Conservation (phyloP, 2,888 invertebrate genomes). For the Saturnia pavonia region DNA sequence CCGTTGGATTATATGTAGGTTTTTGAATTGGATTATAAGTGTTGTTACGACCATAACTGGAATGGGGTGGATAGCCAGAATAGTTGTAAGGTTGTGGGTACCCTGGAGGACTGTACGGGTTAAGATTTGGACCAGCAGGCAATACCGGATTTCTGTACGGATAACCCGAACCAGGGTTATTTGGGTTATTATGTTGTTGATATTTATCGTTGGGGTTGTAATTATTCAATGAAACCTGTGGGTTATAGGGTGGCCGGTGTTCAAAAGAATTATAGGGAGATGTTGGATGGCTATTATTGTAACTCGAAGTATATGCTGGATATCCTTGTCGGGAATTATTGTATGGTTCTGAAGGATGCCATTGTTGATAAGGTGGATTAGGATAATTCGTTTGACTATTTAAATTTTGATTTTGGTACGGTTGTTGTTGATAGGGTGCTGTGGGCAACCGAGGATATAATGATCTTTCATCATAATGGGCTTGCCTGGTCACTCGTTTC, state of each 20-base stretch:
- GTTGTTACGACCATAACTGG: background rate
- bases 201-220: constrained; percentile 10
- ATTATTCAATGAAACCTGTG: background rate
- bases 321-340: background rate
- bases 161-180: background rate
- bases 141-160: background rate
- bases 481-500: constrained; percentile 7
- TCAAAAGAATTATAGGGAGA: background rate
- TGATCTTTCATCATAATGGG: background rate
- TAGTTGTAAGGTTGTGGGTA: background rate
- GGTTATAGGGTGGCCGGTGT: background rate
- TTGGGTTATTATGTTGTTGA: constrained; percentile 12
- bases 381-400: constrained; percentile 1
- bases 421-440: constrained; percentile 8
- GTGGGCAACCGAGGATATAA: constrained; percentile 7
- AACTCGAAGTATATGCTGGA: background rate
- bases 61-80: constrained; percentile 8
- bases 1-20: constrained; percentile 10
- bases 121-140: background rate
- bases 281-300: background rate
- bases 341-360: background rate
- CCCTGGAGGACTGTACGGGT: background rate
- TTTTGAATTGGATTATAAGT: constrained; percentile 13
- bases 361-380: background rate
- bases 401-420: constrained; percentile 8